These are phyloP conservation scores for Porites lutea DNA, from an alignment of 64 coral and sea anemone genomes.

Conservation along the genomic window DNA sequence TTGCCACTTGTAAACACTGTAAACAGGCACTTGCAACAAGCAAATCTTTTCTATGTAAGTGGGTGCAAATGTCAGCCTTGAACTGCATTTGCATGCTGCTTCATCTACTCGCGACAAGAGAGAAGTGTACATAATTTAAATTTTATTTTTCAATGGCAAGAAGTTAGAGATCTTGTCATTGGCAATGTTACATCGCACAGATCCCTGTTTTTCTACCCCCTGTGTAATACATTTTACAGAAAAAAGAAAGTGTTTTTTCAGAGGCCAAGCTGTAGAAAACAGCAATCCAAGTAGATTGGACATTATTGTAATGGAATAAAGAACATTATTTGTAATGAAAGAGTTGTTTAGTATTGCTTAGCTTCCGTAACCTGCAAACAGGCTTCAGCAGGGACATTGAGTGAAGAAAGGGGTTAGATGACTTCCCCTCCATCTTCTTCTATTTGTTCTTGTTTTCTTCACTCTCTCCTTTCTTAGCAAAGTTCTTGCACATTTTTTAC, in stretches of 20 bases:
- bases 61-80: too few species aligned
- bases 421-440: too few species aligned
- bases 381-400: too few species aligned
- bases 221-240: background rate
- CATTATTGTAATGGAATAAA: background rate
- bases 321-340: background rate
- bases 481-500: too few species aligned
- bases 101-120: background rate
- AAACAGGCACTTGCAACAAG: too few species aligned
- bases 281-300: conserved; percentile 1
- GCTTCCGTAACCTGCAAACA: too few species aligned
- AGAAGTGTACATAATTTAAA: conserved; percentile 37
- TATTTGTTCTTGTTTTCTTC: too few species aligned
- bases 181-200: background rate
- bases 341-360: too few species aligned
- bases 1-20: too few species aligned
- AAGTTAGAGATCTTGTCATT: conserved; percentile 1
- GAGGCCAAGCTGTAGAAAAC: background rate
- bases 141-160: conserved; percentile 33
- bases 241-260: background rate
- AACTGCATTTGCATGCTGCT: background rate
- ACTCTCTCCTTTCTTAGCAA: too few species aligned
- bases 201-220: background rate
- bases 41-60: too few species aligned
- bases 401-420: too few species aligned